Conservation (phyloP, 2,888 invertebrate genomes). For the Chelonus formosanus region DNA sequence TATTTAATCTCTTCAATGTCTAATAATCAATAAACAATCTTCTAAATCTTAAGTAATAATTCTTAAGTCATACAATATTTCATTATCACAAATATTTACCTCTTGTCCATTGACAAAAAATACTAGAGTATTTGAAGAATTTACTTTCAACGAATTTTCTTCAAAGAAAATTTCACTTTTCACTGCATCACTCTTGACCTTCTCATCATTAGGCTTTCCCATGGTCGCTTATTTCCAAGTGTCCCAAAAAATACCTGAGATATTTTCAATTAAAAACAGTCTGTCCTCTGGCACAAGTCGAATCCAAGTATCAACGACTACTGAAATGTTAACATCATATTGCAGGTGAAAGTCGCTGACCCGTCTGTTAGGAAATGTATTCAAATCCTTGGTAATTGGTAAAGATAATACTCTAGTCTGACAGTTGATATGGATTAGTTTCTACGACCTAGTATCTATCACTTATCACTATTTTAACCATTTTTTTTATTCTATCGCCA, state of each 20-base stretch:
- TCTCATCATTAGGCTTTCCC: no score
- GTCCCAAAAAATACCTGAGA: no score
- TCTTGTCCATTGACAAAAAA: slow-evolving; percentile 74
- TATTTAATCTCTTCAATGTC: background rate
- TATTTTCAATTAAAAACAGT: no score
- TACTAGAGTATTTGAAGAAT: slow-evolving; percentile 57
- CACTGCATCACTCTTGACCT: no score
- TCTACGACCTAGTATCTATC: background rate
- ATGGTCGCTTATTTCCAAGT: no score
- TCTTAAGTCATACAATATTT: no score
- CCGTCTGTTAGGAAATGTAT: background rate
- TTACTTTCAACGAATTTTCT: background rate
- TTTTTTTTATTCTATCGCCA: background rate
- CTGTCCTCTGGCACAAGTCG: no score
- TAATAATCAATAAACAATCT: background rate
- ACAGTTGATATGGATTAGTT: slow-evolving; percentile 5
- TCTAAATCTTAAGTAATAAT: no score
- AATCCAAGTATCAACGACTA: no score
- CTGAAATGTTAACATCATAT: background rate
- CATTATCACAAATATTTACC: slow-evolving; percentile 58
- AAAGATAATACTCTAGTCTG: background rate
- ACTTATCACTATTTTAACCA: no score
- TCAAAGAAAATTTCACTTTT: background rate
- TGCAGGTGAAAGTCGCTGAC: slow-evolving; percentile 10
- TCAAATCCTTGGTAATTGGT: background rate